Conservation (phyloP, 2,888 invertebrate genomes). For the Steinernema scapterisci region DNA sequence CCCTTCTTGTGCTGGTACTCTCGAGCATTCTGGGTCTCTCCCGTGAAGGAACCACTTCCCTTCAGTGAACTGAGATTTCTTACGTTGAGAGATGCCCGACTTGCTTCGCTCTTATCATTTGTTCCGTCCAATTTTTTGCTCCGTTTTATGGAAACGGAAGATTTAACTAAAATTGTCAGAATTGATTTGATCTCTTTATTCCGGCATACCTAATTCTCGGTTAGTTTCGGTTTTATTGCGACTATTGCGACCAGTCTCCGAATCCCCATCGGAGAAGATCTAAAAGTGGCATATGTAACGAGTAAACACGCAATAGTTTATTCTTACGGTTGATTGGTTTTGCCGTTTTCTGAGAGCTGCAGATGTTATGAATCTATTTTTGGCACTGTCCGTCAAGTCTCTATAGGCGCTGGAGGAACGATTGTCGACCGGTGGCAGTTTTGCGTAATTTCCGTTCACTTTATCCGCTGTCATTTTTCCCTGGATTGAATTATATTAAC, state of each 20-base stretch:
- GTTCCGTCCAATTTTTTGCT: constrained; percentile 37
- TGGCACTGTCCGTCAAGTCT: not conserved
- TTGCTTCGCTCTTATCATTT: constrained; percentile 39
- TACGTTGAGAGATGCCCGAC: constrained; percentile 39
- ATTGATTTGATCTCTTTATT: too few species aligned
- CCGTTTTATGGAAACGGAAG: too few species aligned
- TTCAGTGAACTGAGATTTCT: constrained; percentile 39
- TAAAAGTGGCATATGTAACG: not conserved
- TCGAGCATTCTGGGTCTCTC: constrained; percentile 24
- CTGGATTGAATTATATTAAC: not conserved
- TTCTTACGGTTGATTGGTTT: constrained; percentile 15
- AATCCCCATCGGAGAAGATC: not conserved
- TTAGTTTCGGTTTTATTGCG: not conserved
- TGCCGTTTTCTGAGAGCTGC: constrained; percentile 44
- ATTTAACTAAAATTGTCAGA: too few species aligned
- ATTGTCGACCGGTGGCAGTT: constrained; percentile 14
- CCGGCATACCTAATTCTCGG: not conserved
- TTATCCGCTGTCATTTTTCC: not conserved
- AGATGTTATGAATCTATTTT: constrained; percentile 48
- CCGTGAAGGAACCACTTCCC: constrained; percentile 34
- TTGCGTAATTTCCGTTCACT: constrained; percentile 1
- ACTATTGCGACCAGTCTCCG: not conserved
- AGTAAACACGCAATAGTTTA: not conserved
- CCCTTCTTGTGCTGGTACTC: constrained; percentile 34
- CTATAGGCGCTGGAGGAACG: constrained; percentile 6